Percentiles rank a stretch among this genome's conserved stretches.
Conservation (phyloP, 2,113 vertebrate genomes). For the Empidonax alnorum region DNA sequence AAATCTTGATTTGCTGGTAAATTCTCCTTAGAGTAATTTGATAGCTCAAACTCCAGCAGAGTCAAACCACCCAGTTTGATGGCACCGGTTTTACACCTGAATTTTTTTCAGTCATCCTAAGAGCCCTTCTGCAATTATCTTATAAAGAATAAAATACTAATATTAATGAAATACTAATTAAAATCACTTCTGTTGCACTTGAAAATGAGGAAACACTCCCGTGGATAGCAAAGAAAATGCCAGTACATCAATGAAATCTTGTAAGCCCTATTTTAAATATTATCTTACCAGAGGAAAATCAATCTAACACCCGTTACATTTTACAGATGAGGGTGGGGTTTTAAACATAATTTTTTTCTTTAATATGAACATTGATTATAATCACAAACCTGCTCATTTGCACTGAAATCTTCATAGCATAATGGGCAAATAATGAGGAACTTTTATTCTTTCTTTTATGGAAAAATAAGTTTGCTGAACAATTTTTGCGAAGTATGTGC, state of each 20-base stretch:
- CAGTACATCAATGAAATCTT: neutral
- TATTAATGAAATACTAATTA: constrained; percentile 14
- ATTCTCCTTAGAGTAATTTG: neutral
- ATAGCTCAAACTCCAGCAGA: neutral
- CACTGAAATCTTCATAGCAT: neutral
- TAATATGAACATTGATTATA: neutral
- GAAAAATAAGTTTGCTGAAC: neutral
- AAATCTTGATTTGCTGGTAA: neutral
- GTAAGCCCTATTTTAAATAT: constrained; percentile 8
- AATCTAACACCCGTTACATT: neutral
- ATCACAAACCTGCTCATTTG: neutral
- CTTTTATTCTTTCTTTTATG: neutral
- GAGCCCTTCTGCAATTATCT: neutral
- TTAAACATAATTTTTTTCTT: neutral
- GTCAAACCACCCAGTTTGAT: neutral
- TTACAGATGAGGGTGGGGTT: neutral
- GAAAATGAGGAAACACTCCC: neutral
- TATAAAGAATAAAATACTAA: constrained; percentile 4
- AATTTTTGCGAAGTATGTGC: neutral
- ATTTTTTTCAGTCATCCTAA: constrained; percentile 23
- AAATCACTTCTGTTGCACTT: neutral
- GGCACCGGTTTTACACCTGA: constrained; percentile 14
- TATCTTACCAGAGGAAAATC: constrained; percentile 8
- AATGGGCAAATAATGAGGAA: neutral
- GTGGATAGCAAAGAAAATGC: constrained; percentile 28